Evolutionary conservation across 2,113 vertebrate genomes (phyloP).

Genomic region (Solenodon paradoxus): DNA sequence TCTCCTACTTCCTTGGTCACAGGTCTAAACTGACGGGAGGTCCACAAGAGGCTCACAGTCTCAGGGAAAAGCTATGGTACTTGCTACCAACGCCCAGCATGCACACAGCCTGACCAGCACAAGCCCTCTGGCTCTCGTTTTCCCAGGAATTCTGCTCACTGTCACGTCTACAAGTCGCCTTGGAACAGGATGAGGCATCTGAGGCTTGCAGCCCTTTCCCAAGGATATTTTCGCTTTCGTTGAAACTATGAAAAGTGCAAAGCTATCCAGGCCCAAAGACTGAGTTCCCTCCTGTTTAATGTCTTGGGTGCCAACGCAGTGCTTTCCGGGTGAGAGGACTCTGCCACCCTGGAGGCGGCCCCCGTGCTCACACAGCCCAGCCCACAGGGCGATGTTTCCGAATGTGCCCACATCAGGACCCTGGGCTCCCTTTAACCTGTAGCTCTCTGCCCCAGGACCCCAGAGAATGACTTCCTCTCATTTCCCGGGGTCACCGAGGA

Average conservation of each 20-base stretch:
- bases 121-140: background rate
- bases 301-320: background rate
- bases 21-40: background rate
- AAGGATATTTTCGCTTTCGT: background rate
- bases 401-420: fast-evolving
- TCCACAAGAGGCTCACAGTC: fast-evolving
- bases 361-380: fast-evolving
- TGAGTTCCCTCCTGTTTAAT: background rate
- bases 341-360: background rate
- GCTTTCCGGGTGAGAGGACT: background rate
- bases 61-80: background rate
- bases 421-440: background rate
- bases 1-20: background rate
- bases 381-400: background rate
- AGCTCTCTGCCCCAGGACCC: background rate
- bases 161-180: background rate
- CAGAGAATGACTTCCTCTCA: no score
- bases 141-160: background rate
- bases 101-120: background rate
- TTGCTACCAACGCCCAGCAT: background rate
- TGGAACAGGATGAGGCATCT: background rate
- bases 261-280: background rate
- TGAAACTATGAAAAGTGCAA: background rate
- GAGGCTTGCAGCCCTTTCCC: background rate
- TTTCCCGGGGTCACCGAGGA: background rate